Evolutionary conservation across 2,888 invertebrate species (phyloP).

Genomic region (Megalurothrips usitatus): DNA sequence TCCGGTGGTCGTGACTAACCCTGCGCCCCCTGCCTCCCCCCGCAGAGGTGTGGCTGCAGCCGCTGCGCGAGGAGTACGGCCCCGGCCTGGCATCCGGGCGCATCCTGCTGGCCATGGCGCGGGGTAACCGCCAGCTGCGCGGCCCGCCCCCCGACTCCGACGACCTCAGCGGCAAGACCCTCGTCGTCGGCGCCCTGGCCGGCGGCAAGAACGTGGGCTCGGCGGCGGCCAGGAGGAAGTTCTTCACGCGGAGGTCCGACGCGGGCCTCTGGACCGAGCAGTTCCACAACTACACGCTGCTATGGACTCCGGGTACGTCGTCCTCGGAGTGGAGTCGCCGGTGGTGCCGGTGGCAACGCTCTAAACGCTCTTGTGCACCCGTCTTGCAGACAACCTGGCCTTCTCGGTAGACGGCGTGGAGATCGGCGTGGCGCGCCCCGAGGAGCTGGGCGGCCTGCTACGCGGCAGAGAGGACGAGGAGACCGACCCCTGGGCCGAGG

Average conservation of each 20-base stretch:
- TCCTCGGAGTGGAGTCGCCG: no score
- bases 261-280: constrained; percentile 43
- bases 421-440: not conserved
- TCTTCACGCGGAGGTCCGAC: constrained; percentile 38
- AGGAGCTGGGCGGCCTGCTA: not conserved
- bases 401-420: not conserved
- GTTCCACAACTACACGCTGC: constrained; percentile 52
- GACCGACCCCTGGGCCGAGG: constrained; percentile 34
- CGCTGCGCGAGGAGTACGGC: constrained; percentile 43
- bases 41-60: constrained; percentile 47
- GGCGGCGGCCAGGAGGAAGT: constrained; percentile 37
- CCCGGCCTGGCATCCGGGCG: constrained; percentile 47
- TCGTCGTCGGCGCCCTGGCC: constrained; percentile 42
- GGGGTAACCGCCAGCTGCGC: constrained; percentile 47
- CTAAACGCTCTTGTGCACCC: no score
- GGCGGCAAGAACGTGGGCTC: constrained; percentile 42
- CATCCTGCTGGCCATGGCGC: constrained; percentile 50
- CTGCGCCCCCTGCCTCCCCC: constrained; percentile 33
- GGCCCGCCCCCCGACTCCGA: constrained; percentile 30
- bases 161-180: constrained; percentile 36
- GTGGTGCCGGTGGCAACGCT: no score
- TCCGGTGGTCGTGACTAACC: no score
- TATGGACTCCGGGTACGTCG: constrained; percentile 48
- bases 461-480: not conserved
- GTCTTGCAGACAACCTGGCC: not conserved